Evolutionary conservation across 2,888 invertebrate genomes (phyloP).

Genomic region (Stenolophus ochropezus): DNA sequence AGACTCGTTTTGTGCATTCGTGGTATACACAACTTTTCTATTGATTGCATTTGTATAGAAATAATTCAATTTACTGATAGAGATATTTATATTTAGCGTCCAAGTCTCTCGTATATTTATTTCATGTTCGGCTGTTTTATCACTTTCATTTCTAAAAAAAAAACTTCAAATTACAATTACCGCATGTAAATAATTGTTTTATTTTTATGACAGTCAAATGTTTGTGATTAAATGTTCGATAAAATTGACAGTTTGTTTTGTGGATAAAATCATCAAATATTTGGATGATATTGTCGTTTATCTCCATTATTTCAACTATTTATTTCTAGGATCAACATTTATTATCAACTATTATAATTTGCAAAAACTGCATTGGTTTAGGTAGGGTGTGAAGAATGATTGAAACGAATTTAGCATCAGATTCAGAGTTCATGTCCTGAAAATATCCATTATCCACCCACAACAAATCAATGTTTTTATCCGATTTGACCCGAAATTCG

Average conservation of each 20-base stretch:
- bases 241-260: background rate
- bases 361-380: background rate
- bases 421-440: background rate
- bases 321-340: no score
- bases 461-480: constrained; percentile 30
- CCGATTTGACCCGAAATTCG: constrained; percentile 14
- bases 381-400: background rate
- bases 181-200: background rate
- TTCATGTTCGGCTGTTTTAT: background rate
- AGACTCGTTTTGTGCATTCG: constrained; percentile 12
- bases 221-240: background rate
- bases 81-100: background rate
- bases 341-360: no score
- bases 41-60: constrained; percentile 1
- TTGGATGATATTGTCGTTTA: background rate
- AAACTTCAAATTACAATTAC: background rate
- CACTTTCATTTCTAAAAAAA: background rate
- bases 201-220: background rate
- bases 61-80: constrained; percentile 21
- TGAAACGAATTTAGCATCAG: background rate
- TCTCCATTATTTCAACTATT: background rate
- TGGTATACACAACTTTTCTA: constrained; percentile 22
- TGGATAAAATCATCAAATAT: background rate
- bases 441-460: constrained; percentile 21
- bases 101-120: background rate